Conservation (phyloP, 2,888 invertebrate genomes). For the Drosophila anomelani region DNA sequence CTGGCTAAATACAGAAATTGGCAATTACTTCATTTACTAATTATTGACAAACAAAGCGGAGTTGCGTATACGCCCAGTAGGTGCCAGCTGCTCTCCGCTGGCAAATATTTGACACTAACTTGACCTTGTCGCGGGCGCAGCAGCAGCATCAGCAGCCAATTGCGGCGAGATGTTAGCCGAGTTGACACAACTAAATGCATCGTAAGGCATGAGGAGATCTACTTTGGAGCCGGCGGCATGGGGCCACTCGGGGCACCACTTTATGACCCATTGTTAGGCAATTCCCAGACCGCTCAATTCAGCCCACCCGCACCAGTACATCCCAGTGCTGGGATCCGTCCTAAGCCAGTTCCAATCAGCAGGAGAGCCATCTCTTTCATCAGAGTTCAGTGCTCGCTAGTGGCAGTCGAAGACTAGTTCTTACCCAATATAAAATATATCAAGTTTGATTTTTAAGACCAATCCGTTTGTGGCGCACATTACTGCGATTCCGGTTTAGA, state of each 20-base stretch:
- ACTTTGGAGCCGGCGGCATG: conserved; percentile 14
- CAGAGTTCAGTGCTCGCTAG: conserved; percentile 6
- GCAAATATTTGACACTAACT: conserved; percentile 65
- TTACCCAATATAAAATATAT: conserved; percentile 11
- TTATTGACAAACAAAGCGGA: conserved; percentile 64
- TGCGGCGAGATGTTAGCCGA: conserved; percentile 37
- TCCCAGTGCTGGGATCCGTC: background rate
- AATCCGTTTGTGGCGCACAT: background rate
- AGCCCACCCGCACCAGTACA: background rate
- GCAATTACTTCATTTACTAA: conserved; percentile 72
- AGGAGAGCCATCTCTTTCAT: conserved; percentile 1
- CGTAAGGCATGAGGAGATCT: conserved; percentile 14
- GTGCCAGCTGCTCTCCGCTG: conserved; percentile 25
- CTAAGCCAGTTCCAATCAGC: conserved; percentile 9
- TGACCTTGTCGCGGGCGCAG: conserved; percentile 69
- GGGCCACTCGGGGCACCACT: conserved; percentile 26
- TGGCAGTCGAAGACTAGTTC: conserved; percentile 5
- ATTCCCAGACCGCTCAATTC: conserved; percentile 12
- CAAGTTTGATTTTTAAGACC: conserved; percentile 4
- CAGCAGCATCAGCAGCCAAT: conserved; percentile 33
- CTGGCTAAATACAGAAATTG: conserved; percentile 63
- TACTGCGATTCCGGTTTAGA: background rate
- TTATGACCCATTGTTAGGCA: conserved; percentile 20
- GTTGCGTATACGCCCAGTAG: conserved; percentile 26
- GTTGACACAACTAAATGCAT: conserved; percentile 51